A percentile compares a stretch with the other conserved stretches of the same genome.
Evolutionary conservation across 2,113 vertebrate genomes (phyloP).

Genomic region (Dasyornis broadbenti): DNA sequence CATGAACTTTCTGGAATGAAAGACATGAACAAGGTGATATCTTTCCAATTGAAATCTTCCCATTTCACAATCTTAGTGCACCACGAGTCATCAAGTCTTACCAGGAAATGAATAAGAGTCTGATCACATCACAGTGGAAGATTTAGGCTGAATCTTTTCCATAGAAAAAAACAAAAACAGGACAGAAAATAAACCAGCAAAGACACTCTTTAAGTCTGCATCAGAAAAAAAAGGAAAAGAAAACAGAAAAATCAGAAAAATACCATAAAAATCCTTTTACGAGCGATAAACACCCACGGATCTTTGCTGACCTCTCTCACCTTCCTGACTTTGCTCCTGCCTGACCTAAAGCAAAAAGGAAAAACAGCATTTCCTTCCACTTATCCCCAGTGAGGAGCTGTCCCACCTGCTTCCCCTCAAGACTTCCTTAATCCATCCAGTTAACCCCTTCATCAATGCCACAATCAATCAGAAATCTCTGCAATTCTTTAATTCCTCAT

Average conservation of each 20-base stretch:
- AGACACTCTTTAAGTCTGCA: background rate
- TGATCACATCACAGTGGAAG: background rate
- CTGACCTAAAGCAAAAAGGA: background rate
- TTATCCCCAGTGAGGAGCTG: background rate
- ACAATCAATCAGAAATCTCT: background rate
- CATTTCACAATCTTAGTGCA: background rate
- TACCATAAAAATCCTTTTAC: background rate
- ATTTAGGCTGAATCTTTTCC: background rate
- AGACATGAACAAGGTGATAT: background rate
- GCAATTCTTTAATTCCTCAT: background rate
- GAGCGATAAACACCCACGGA: background rate
- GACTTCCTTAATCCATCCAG: background rate
- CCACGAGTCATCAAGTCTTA: background rate
- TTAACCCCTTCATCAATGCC: background rate
- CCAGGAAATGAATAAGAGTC: background rate
- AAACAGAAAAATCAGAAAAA: too few relatives aligned
- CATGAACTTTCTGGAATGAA: background rate
- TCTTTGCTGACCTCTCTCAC: background rate
- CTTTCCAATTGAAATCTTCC: background rate
- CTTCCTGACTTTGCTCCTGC: slow-evolving; percentile 27
- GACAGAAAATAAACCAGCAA: background rate
- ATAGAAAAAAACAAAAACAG: background rate
- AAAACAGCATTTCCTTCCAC: background rate
- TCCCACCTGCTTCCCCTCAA: background rate
- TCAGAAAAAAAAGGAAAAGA: background rate